A percentile compares a stretch with the other conserved stretches of the same genome.
Conservation (phyloP, 1,140 invertebrate genomes). For the Leptinotarsa texana region DNA sequence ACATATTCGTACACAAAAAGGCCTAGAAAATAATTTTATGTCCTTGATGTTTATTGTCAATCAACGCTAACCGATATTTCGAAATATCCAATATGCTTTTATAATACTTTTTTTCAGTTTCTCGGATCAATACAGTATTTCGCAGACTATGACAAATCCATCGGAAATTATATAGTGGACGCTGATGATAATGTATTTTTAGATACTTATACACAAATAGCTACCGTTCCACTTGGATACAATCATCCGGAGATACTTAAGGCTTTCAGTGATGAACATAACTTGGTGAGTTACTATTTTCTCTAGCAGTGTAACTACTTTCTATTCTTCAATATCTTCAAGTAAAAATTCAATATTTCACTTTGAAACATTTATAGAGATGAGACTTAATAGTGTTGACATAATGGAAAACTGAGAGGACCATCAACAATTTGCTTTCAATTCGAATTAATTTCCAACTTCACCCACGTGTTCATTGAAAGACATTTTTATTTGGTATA, state of each 20-base stretch:
- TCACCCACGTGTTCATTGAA: too few relatives aligned
- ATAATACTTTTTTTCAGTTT: not conserved
- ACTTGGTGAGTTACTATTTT: conserved; percentile 66
- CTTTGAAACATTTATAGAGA: conserved; percentile 25
- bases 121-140: conserved; percentile 78
- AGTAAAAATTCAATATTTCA: not conserved
- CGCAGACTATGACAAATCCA: conserved; percentile 92
- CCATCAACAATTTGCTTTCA: not conserved
- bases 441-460: not conserved
- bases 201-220: conserved; percentile 96
- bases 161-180: conserved; percentile 95
- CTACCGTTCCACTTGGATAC: conserved; percentile 94
- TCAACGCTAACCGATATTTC: too few relatives aligned
- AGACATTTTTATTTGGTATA: too few relatives aligned
- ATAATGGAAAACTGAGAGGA: not conserved
- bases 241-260: conserved; percentile 89
- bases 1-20: too few relatives aligned
- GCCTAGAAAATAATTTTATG: too few relatives aligned
- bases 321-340: not conserved
- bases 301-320: too few relatives aligned
- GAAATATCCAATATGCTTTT: too few relatives aligned
- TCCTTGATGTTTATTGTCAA: too few relatives aligned
- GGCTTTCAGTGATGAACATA: conserved; percentile 73
- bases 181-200: conserved; percentile 90
- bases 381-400: not conserved